These are phyloP conservation scores for Dicranocentrus wangi DNA, from an alignment of 2,888 invertebrate species.

Conservation along the genomic window DNA sequence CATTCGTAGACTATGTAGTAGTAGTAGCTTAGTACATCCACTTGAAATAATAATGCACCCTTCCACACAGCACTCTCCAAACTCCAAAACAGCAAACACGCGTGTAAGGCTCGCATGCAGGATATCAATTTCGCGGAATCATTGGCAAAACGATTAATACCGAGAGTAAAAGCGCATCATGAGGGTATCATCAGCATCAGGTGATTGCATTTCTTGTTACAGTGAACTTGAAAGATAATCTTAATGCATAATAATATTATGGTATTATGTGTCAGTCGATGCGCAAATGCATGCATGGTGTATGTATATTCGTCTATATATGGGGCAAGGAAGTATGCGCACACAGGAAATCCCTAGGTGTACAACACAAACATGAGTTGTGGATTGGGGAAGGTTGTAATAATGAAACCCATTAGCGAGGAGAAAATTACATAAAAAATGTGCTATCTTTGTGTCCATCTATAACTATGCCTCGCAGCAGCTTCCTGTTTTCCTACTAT, in stretches of 20 bases:
- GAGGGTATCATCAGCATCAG: constrained; percentile 33
- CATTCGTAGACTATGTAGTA: too few relatives aligned
- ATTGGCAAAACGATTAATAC: constrained; percentile 41
- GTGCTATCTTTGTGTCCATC: too few relatives aligned
- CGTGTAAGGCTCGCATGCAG: too few relatives aligned
- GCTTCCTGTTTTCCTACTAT: too few relatives aligned
- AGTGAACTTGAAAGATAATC: constrained; percentile 60
- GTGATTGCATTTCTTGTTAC: constrained; percentile 36
- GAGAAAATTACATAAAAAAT: too few relatives aligned
- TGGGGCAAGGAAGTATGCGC: constrained; percentile 46
- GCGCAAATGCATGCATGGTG: background rate
- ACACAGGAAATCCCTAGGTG: background rate
- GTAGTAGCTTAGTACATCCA: too few relatives aligned
- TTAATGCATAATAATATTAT: constrained; percentile 43
- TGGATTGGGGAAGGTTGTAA: background rate
- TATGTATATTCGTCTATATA: constrained; percentile 7
- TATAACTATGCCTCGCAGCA: too few relatives aligned
- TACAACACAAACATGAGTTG: background rate
- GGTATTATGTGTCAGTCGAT: constrained; percentile 43
- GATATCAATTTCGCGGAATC: constrained; percentile 49
- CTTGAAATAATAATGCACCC: constrained; percentile 14
- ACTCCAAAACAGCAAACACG: too few relatives aligned
- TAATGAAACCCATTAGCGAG: too few relatives aligned
- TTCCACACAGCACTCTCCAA: background rate
- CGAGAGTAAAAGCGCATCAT: background rate